These are phyloP conservation scores for Drosophila atroscutellata DNA, from an alignment of 2,888 invertebrate species.

Conservation along the genomic window DNA sequence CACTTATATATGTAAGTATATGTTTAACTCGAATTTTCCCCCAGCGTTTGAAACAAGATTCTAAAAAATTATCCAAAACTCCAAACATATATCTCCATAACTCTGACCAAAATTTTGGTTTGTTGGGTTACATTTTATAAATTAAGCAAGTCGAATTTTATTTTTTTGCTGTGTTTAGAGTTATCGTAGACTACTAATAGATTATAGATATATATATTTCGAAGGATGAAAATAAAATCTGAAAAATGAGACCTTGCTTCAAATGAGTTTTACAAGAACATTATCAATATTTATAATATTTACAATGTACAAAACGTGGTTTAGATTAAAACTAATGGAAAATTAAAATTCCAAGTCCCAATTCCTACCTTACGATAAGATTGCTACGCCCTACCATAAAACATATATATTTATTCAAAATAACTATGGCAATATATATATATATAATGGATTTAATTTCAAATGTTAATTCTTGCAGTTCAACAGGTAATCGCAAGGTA, in stretches of 20 bases:
- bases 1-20: background rate
- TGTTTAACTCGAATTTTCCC: background rate
- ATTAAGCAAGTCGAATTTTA: background rate
- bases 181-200: background rate
- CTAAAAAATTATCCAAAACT: background rate
- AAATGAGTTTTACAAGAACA: background rate
- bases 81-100: background rate
- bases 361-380: rapidly evolving
- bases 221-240: background rate
- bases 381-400: background rate
- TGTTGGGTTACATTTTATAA: background rate
- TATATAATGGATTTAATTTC: background rate
- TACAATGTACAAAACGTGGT: background rate
- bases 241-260: background rate
- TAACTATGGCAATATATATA: background rate
- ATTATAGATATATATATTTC: background rate
- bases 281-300: background rate
- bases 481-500: background rate
- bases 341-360: too few species aligned
- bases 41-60: background rate
- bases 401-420: rapidly evolving
- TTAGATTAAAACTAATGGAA: background rate
- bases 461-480: background rate
- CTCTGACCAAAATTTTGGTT: background rate
- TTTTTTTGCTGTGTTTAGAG: background rate